These are phyloP conservation scores for Echeneis naucrates DNA, from an alignment of 2,797 vertebrate species.

Conservation along the genomic window DNA sequence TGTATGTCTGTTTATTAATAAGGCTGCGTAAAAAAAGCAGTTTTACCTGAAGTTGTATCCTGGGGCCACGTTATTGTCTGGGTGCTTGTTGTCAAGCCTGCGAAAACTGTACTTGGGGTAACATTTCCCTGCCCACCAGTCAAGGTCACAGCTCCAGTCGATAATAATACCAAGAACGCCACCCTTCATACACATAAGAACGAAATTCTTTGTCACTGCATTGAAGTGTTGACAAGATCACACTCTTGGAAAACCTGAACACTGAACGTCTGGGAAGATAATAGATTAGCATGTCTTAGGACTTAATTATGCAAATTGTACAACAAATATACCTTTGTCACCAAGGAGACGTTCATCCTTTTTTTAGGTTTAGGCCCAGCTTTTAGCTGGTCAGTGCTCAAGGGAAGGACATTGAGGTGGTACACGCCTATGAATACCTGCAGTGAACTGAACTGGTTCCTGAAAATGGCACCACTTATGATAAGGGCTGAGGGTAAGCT, in stretches of 20 bases:
- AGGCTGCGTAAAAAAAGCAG: not conserved
- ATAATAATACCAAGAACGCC: constrained; percentile 92
- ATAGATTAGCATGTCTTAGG: not conserved
- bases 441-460: too few species aligned
- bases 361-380: too few species aligned
- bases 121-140: constrained; percentile 83
- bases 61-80: constrained; percentile 84
- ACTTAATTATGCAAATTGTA: not conserved
- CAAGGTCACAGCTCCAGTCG: constrained; percentile 92
- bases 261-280: not conserved
- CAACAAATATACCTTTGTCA: too few species aligned
- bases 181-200: constrained; percentile 80
- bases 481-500: too few species aligned
- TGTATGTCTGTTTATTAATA: not conserved
- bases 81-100: constrained; percentile 87
- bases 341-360: too few species aligned
- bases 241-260: not conserved
- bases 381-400: too few species aligned
- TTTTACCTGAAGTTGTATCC: constrained; percentile 93
- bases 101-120: constrained; percentile 89
- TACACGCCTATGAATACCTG: too few species aligned
- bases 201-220: not conserved
- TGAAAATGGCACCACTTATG: too few species aligned
- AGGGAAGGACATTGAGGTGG: too few species aligned
- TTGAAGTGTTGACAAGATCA: not conserved